Evolutionary conservation across 2,797 vertebrate species (phyloP).

Genomic region (Anas bernieri): DNA sequence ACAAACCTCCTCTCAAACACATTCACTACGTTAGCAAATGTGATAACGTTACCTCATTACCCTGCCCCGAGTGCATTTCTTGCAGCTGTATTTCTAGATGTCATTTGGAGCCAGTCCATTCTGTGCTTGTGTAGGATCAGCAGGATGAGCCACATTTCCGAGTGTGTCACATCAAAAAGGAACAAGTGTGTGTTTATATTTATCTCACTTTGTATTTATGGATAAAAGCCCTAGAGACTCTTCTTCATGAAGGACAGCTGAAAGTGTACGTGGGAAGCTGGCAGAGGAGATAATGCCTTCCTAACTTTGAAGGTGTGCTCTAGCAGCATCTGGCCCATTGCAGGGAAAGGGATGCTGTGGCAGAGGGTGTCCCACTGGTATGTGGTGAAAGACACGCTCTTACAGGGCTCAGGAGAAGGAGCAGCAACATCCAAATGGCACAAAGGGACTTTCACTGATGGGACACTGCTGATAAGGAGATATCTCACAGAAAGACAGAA

Average conservation of each 20-base stretch:
- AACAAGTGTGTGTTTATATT: not conserved
- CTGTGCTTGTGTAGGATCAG: accelerated
- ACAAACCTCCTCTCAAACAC: not conserved
- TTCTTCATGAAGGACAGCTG: not conserved
- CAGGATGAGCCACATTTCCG: not conserved
- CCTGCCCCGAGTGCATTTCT: not conserved
- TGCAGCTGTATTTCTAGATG: not conserved
- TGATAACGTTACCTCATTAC: too few species aligned
- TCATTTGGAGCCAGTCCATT: not conserved
- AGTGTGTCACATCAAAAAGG: not conserved
- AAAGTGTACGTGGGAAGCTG: not conserved
- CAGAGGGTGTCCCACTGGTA: not conserved
- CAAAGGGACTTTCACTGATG: not conserved
- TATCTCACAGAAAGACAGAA: not conserved
- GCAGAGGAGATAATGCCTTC: not conserved
- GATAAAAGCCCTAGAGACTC: not conserved
- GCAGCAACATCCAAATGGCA: not conserved
- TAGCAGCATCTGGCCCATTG: not conserved
- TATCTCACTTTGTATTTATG: not conserved
- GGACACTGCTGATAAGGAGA: not conserved
- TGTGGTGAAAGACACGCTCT: not conserved
- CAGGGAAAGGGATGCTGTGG: not conserved
- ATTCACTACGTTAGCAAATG: not conserved
- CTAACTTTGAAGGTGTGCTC: not conserved
- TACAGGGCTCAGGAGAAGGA: not conserved